Percentiles rank a stretch among this genome's conserved stretches.
Evolutionary conservation across 2,113 vertebrate genomes (phyloP).

Genomic region (Stegostoma tigrinum): DNA sequence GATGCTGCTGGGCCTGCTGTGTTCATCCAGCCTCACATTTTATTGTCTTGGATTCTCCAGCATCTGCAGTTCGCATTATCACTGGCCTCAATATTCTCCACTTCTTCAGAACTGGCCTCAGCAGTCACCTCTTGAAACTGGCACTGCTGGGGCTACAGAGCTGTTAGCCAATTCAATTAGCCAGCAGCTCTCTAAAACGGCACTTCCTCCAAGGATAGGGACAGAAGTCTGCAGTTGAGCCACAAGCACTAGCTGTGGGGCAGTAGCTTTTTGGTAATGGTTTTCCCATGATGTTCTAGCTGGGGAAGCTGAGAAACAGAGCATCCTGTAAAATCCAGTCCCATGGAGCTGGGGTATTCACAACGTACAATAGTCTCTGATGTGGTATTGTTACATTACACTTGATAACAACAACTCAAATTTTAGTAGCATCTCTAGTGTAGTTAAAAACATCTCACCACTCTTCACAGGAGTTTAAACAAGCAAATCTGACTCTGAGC

Average conservation of each 20-base stretch:
- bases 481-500: not conserved
- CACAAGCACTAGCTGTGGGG: not conserved
- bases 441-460: not conserved
- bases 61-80: too few species aligned
- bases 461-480: not conserved
- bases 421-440: not conserved
- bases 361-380: not conserved
- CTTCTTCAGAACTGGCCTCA: not conserved
- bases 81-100: not conserved
- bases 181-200: too few species aligned
- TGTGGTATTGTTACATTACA: not conserved
- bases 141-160: not conserved
- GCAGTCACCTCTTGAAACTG: not conserved
- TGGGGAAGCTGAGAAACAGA: not conserved
- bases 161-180: not conserved
- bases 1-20: too few species aligned
- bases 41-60: too few species aligned
- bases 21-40: too few species aligned
- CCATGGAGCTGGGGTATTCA: not conserved
- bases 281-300: not conserved
- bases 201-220: not conserved
- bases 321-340: not conserved
- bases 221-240: not conserved
- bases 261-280: not conserved
- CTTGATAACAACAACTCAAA: not conserved